Base-by-base conservation (phyloP, 2,888 invertebrate species). In the Drosophila suboccidentalis region DNA sequence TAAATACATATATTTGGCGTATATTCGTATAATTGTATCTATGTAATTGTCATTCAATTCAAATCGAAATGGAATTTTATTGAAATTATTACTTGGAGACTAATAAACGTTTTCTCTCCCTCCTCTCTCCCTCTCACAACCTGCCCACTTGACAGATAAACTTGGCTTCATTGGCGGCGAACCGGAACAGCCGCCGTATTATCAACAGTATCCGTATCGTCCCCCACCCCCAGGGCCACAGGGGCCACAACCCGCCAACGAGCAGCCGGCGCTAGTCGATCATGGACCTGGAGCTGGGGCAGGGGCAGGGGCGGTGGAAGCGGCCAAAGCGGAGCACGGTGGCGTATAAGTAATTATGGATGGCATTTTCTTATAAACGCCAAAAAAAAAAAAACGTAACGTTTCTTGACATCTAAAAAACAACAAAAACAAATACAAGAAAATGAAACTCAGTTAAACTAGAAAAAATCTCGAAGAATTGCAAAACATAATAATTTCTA, bases 231-330 rank as follows among this genome's bases (percentile, higher is more conserved):
- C 91, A 75, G 94, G 94, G 75, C 94, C 94, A 76, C 94, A 94
- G 72, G 93, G 91, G 77, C 94, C 94, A 82, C 94, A 94, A 13
- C 93, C 94, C 77, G 93, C 94, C 58, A 94, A 94, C 88, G 94
- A 94, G 61, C 90, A 90, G 51, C 90, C 91, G 60, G 81, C 91
- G 62, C 86, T 91, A 84, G 89, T 86, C 68, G 91, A 82, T 47
- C 87, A 87, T 69, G 89, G 81, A 64, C 77, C 79, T 41, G 89
- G 82, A 44, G 71, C 73, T 41, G 82, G 54, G n/a, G 62, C 66
- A 50, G 85, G 66, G 11, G 64, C 58, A 19, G 83, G 70, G 36
- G 64, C 58, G 17, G 83, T 67, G 36, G 41, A 46, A 6, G 60
- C 55, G 32, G 64, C 50, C 15, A 38, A 75, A 10, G 34, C 70